These are phyloP conservation scores for Ephestia elutella DNA, from an alignment of 1,140 invertebrate genomes.

Conservation along the genomic window DNA sequence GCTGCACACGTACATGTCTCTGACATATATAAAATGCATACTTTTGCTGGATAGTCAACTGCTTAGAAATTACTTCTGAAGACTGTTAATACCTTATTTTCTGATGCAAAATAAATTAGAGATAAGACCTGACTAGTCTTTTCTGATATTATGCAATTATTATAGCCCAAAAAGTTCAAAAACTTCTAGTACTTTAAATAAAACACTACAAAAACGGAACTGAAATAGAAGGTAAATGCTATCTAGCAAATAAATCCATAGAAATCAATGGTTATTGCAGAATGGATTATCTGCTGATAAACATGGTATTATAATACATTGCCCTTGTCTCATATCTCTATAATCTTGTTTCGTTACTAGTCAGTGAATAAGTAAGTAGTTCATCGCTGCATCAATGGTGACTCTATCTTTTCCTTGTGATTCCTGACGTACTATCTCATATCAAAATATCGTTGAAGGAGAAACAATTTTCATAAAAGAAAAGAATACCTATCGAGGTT, in stretches of 20 bases:
- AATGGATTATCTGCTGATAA: constrained; percentile 60
- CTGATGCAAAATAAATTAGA: too few relatives aligned
- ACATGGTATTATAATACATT: constrained; percentile 64
- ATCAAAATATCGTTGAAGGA: not conserved
- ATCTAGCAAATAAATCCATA: not conserved
- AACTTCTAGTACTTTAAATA: not conserved
- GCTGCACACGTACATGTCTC: constrained; percentile 20
- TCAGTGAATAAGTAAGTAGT: not conserved
- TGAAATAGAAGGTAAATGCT: too few relatives aligned
- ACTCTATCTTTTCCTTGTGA: not conserved
- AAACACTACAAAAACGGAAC: too few relatives aligned
- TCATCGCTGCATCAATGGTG: not conserved
- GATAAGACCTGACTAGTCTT: too few relatives aligned
- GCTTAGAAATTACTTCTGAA: too few relatives aligned
- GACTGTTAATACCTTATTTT: too few relatives aligned
- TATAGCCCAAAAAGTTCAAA: too few relatives aligned
- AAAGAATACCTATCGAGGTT: not conserved
- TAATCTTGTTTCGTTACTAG: constrained; percentile 22
- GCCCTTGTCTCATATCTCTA: constrained; percentile 50
- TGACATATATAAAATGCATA: not conserved
- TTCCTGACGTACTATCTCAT: not conserved
- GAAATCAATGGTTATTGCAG: constrained; percentile 17
- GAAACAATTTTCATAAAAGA: not conserved
- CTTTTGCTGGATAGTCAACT: not conserved
- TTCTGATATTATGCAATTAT: too few relatives aligned